Conservation (phyloP, 2,888 invertebrate species). For the Subacronicta megacephala region DNA sequence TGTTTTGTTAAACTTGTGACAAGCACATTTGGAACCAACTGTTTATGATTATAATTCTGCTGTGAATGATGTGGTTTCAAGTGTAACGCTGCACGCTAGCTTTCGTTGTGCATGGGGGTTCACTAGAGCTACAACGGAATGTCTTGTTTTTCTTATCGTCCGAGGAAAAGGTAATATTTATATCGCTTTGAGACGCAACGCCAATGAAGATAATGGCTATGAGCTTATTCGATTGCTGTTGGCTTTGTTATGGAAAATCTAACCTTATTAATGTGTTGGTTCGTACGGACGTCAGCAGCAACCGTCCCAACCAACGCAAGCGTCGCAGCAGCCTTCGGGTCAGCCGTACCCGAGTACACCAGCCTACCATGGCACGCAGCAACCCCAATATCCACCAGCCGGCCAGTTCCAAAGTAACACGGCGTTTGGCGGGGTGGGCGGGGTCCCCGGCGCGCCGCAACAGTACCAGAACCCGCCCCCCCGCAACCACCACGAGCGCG, state of each 20-base stretch:
- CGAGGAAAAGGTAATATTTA: conserved; percentile 84
- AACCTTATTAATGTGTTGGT: conserved; percentile 90
- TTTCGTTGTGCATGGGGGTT: conserved; percentile 89
- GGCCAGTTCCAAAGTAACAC: conserved; percentile 87
- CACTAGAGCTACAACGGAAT: conserved; percentile 86
- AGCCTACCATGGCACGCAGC: conserved; percentile 89
- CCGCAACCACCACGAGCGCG: conserved; percentile 87
- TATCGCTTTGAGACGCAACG: conserved; percentile 84
- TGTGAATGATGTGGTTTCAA: conserved; percentile 84
- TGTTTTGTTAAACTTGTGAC: conserved; percentile 68
- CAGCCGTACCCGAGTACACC: conserved; percentile 88
- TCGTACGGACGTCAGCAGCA: conserved; percentile 90
- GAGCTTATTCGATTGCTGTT: conserved; percentile 86
- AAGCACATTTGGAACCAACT: conserved; percentile 77
- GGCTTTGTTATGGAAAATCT: conserved; percentile 88
- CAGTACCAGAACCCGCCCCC: conserved; percentile 86
- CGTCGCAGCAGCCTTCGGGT: conserved; percentile 88
- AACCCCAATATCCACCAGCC: conserved; percentile 86
- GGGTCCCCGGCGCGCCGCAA: conserved; percentile 79
- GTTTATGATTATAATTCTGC: conserved; percentile 70
- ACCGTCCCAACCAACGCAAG: conserved; percentile 89
- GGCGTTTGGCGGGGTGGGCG: conserved; percentile 78
- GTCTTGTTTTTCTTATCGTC: conserved; percentile 77
- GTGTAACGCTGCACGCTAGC: conserved; percentile 88
- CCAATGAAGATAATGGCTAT: conserved; percentile 83